A percentile compares a stretch with the other conserved stretches of the same genome.
These are phyloP conservation scores for Pachliopta kotzebuea DNA, from an alignment of 2,888 invertebrate genomes.

Conservation along the genomic window DNA sequence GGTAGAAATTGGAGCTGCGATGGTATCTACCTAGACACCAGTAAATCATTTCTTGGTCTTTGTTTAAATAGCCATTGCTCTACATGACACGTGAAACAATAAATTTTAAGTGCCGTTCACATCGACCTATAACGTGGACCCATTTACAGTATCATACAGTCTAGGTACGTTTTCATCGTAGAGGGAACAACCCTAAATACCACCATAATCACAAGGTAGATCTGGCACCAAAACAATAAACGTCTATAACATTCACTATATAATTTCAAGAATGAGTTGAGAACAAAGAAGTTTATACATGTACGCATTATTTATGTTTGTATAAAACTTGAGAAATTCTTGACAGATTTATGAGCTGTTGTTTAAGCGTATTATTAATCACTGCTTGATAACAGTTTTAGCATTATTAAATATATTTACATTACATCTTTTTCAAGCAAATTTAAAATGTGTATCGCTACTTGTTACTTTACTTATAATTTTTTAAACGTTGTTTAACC, in stretches of 20 bases:
- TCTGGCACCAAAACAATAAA: background rate
- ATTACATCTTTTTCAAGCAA: background rate
- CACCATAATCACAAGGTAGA: too few species aligned
- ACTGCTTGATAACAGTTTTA: background rate
- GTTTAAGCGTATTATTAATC: background rate
- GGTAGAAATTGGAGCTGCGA: too few species aligned
- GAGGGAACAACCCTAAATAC: too few species aligned
- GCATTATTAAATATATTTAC: background rate
- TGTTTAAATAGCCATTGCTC: too few species aligned
- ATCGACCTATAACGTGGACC: too few species aligned
- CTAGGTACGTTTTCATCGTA: too few species aligned
- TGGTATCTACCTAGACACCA: too few species aligned
- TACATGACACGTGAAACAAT: too few species aligned
- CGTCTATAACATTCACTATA: background rate
- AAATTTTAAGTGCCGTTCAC: too few species aligned
- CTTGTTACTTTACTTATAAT: background rate
- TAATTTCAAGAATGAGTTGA: background rate
- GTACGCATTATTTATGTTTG: background rate
- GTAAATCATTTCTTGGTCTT: too few species aligned
- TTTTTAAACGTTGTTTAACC: background rate
- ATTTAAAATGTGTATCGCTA: background rate
- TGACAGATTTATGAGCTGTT: background rate
- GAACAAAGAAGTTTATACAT: background rate
- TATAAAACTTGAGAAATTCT: background rate
- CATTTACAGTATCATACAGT: too few species aligned